Conservation (phyloP, 2,113 vertebrate genomes). For the Sterrhoptilus dennistouni region DNA sequence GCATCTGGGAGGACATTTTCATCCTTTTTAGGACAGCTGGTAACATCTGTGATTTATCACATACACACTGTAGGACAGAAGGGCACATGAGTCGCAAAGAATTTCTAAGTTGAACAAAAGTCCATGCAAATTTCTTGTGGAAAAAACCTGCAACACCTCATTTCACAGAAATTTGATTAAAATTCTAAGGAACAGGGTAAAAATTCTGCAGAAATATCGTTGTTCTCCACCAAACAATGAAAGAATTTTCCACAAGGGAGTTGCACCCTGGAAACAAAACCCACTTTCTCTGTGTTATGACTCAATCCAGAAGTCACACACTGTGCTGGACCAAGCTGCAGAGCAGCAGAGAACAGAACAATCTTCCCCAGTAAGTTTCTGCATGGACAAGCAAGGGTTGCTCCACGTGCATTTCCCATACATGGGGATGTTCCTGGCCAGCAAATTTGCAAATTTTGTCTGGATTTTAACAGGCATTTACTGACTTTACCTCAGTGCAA, state of each 20-base stretch:
- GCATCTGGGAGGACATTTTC: not conserved
- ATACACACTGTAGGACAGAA: not conserved
- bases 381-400: not conserved
- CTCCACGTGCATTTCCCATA: accelerated
- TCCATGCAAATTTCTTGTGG: not conserved
- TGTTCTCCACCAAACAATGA: not conserved
- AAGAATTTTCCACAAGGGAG: not conserved
- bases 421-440: not conserved
- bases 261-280: not conserved
- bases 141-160: not conserved
- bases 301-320: not conserved
- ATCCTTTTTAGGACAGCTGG: not conserved
- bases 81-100: not conserved
- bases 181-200: not conserved
- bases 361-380: not conserved
- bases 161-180: not conserved
- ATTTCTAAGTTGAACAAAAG: not conserved
- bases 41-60: not conserved
- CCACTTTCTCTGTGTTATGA: not conserved
- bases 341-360: not conserved
- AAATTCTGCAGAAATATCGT: not conserved
- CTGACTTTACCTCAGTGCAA: not conserved
- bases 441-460: not conserved
- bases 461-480: not conserved
- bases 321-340: not conserved